phyloP scores from a whole-genome alignment of 2,113 vertebrate species.

The Clarias macrocephalus region DNA sequence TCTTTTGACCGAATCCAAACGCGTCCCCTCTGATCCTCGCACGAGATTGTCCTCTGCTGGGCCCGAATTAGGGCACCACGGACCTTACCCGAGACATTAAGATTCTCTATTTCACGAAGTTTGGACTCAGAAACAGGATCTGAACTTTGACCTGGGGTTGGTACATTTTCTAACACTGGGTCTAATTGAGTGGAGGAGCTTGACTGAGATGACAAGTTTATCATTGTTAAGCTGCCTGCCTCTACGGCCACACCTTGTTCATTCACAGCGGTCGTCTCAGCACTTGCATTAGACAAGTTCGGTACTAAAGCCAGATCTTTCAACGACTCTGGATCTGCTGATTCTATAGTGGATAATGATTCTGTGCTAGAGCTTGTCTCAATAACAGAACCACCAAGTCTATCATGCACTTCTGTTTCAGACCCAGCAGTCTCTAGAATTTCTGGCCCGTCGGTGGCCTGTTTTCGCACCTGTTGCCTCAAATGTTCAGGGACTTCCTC shows the following conservation, averaged over 20 bases:
- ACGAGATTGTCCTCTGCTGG: conserved; percentile 67
- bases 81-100: conserved; percentile 65
- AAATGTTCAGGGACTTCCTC: conserved; percentile 72
- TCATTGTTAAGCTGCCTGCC: neutral
- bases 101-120: neutral
- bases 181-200: neutral
- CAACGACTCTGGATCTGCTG: neutral
- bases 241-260: neutral
- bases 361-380: conserved; percentile 11
- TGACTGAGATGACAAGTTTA: neutral
- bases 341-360: neutral
- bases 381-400: neutral
- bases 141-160: neutral
- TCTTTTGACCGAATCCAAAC: conserved; percentile 70
- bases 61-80: conserved; percentile 76
- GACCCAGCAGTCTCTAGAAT: neutral
- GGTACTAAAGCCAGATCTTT: neutral
- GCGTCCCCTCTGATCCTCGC: conserved; percentile 47
- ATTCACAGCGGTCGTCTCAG: neutral
- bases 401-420: conserved; percentile 1
- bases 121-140: neutral
- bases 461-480: conserved; percentile 74
- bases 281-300: neutral
- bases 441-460: neutral
- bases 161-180: conserved; percentile 2